These are phyloP conservation scores for Caranx melampygus DNA, from an alignment of 2,113 vertebrate genomes.

Conservation along the genomic window DNA sequence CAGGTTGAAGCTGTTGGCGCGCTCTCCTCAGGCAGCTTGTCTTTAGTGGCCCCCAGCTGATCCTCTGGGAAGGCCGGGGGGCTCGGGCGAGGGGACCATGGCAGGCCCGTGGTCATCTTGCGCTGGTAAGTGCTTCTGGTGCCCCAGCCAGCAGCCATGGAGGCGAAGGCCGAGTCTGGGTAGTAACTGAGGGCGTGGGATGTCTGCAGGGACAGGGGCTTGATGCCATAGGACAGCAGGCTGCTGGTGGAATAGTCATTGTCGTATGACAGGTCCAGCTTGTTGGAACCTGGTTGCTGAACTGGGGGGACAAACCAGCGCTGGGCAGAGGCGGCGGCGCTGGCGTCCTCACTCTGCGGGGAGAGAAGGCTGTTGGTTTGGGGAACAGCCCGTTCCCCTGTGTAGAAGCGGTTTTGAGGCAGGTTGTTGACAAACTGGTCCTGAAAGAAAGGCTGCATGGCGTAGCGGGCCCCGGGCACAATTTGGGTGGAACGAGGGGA, in stretches of 20 bases:
- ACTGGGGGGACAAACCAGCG: constrained; percentile 96
- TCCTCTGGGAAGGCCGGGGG: constrained; percentile 93
- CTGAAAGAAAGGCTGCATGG: constrained; percentile 98
- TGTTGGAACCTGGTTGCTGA: constrained; percentile 92
- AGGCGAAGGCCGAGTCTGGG: constrained; percentile 93
- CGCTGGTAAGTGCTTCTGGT: constrained; percentile 93
- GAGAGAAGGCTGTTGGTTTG: constrained; percentile 97
- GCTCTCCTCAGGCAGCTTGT: constrained; percentile 94
- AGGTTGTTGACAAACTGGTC: constrained; percentile 99
- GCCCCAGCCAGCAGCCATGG: constrained; percentile 94
- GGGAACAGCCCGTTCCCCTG: constrained; percentile 93
- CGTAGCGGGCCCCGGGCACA: constrained; percentile 95
- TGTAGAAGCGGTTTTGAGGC: constrained; percentile 95
- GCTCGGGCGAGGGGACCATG: constrained; percentile 95
- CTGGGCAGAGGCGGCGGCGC: constrained; percentile 88
- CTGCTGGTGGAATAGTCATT: constrained; percentile 94
- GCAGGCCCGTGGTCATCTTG: constrained; percentile 92
- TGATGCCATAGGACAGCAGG: constrained; percentile 96
- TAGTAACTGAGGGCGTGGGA: constrained; percentile 96
- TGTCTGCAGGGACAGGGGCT: constrained; percentile 95
- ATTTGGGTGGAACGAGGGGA: constrained; percentile 99
- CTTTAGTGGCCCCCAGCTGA: constrained; percentile 88
- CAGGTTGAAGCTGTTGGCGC: constrained; percentile 84
- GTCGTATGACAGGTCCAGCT: constrained; percentile 95
- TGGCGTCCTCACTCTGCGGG: constrained; percentile 90